phyloP scores from a whole-genome alignment of 1,140 invertebrate genomes.

The Ericerus pela region DNA sequence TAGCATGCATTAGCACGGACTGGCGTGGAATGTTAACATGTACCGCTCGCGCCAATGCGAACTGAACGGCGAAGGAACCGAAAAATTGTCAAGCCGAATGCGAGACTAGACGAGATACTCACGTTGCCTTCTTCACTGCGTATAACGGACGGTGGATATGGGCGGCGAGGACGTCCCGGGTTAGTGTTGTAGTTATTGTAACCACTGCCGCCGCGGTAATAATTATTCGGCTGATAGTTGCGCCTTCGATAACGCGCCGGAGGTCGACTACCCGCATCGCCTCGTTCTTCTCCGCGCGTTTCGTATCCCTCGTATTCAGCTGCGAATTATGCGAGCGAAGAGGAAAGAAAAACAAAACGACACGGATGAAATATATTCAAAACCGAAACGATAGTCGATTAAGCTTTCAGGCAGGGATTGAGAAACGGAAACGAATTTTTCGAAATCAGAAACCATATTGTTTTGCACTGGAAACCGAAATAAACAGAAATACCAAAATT shows the following conservation, averaged over 20 bases:
- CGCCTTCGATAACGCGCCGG: background rate
- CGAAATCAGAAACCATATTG: no score
- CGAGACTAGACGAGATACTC: background rate
- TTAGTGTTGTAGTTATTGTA: background rate
- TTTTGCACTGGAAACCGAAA: no score
- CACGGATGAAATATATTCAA: no score
- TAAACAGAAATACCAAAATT: no score
- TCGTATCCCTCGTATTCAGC: slow-evolving; percentile 1
- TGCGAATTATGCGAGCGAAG: no score
- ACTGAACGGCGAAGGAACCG: background rate
- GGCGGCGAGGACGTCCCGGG: background rate
- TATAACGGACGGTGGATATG: background rate
- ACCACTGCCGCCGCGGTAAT: background rate
- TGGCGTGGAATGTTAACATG: no score
- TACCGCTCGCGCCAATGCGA: no score
- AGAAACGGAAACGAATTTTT: no score
- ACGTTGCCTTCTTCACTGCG: slow-evolving; percentile 10
- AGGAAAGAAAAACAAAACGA: background rate
- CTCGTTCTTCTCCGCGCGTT: background rate
- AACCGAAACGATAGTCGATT: no score
- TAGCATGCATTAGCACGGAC: no score
- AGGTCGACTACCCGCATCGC: background rate
- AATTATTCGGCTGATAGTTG: slow-evolving; percentile 3
- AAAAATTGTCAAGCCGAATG: background rate
- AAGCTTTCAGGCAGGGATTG: no score